A percentile compares a stretch with the other conserved stretches of the same genome.
phyloP scores from a whole-genome alignment of 2,113 vertebrate genomes.

The Vombatus ursinus region DNA sequence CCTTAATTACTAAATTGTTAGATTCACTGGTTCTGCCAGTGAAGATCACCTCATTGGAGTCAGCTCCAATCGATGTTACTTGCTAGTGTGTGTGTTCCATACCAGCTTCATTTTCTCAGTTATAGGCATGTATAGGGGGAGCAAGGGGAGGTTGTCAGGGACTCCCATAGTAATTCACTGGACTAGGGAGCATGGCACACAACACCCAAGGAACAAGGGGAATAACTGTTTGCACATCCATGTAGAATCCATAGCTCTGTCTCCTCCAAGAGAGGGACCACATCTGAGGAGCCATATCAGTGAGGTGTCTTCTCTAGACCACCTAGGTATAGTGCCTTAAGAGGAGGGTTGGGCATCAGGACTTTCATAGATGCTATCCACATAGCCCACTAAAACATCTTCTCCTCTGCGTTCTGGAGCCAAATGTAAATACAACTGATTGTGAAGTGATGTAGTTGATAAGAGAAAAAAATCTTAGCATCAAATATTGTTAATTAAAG shows the following conservation, averaged over 20 bases:
- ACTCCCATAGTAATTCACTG: conserved; percentile 89
- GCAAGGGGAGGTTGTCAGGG: background rate
- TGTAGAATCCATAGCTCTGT: conserved; percentile 90
- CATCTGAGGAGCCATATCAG: conserved; percentile 31
- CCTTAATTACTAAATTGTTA: conserved; percentile 98
- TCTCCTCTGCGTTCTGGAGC: background rate
- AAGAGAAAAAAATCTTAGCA: no score
- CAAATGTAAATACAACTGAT: background rate
- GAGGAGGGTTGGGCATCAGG: rapidly evolving
- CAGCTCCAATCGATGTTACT: conserved; percentile 94
- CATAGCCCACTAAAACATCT: conserved; percentile 55
- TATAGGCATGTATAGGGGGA: conserved; percentile 95
- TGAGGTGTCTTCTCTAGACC: conserved; percentile 44
- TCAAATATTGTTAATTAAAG: no score
- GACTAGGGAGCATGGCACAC: conserved; percentile 95
- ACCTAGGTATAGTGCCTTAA: conserved; percentile 65
- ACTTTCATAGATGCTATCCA: conserved; percentile 44
- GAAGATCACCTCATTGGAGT: conserved; percentile 96
- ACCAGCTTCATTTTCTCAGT: conserved; percentile 94
- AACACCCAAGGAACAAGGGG: conserved; percentile 94
- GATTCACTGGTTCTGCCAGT: conserved; percentile 98
- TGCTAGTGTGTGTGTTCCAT: conserved; percentile 83
- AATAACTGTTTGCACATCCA: conserved; percentile 97
- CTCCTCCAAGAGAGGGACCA: conserved; percentile 5
- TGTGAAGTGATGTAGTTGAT: no score